Evolutionary conservation across 1,140 invertebrate genomes (phyloP).

Genomic region (Stenopsyche tienmushanensis): DNA sequence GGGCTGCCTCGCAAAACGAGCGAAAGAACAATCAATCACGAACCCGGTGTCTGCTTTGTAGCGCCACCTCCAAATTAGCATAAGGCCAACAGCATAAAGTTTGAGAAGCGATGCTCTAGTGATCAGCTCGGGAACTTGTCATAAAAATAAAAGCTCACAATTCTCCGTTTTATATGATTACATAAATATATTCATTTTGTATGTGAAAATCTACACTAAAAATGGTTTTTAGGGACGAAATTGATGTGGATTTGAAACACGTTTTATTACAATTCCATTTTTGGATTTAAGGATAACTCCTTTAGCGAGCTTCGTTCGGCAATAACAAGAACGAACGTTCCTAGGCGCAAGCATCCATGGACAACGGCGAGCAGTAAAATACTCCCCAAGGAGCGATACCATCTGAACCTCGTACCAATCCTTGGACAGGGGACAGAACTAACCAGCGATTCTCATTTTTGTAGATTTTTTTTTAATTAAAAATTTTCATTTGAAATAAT

Average conservation of each 20-base stretch:
- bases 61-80: slow-evolving; percentile 6
- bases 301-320: background rate
- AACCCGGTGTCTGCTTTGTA: background rate
- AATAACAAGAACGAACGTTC: slow-evolving; percentile 17
- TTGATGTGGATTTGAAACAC: no score
- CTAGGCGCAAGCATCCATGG: slow-evolving; percentile 17
- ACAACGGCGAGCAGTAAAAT: slow-evolving; percentile 27
- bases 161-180: no score
- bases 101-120: no score
- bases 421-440: slow-evolving; percentile 5
- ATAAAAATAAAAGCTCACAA: no score
- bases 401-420: background rate
- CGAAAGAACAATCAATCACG: slow-evolving; percentile 7
- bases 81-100: no score
- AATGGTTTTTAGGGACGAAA: no score
- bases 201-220: no score
- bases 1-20: slow-evolving; percentile 22
- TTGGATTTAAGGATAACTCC: background rate
- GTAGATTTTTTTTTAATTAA: no score
- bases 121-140: no score
- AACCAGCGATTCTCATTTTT: background rate
- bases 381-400: slow-evolving; percentile 28
- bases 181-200: no score
- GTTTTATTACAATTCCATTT: background rate
- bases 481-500: no score